These are phyloP conservation scores for Heliocidaris erythrogramma DNA, from an alignment of 35 echinoderm and acorn worm species.

Conservation along the genomic window DNA sequence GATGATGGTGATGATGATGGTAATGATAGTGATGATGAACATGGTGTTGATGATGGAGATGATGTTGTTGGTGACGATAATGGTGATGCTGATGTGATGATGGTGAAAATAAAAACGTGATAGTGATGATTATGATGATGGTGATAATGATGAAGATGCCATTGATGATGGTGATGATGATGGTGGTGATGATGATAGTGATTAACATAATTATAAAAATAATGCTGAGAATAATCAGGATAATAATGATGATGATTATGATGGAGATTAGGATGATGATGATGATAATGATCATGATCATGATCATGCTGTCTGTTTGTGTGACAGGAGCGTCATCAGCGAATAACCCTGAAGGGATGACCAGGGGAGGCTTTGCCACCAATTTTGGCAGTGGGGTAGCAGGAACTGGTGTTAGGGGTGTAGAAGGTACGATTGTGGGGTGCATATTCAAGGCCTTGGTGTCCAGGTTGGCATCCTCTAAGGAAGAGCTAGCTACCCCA, in stretches of 20 bases:
- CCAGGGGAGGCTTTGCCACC: conserved; percentile 83
- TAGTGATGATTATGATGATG: too few relatives aligned
- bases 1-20: background rate
- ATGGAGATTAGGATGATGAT: too few relatives aligned
- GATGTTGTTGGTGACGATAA: too few relatives aligned
- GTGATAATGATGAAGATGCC: too few relatives aligned
- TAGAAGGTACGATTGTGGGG: conserved; percentile 89
- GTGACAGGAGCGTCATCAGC: conserved; percentile 23
- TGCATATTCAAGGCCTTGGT: conserved; percentile 91
- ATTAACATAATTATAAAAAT: background rate
- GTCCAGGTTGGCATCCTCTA: conserved; percentile 70
- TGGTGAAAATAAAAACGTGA: too few relatives aligned
- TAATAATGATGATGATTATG: background rate
- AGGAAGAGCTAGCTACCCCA: conserved; percentile 69
- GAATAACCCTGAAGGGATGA: conserved; percentile 57
- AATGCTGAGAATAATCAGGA: background rate
- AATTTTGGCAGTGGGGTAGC: conserved; percentile 95
- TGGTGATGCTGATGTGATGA: too few relatives aligned
- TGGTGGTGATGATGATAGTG: too few relatives aligned
- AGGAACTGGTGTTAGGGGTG: conserved; percentile 77
- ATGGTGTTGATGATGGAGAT: too few relatives aligned
- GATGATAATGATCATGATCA: too few relatives aligned
- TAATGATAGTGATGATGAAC: too few relatives aligned
- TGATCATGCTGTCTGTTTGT: background rate
- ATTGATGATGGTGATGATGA: too few relatives aligned